These are phyloP conservation scores for Eretmocerus hayati DNA, from an alignment of 2,888 invertebrate genomes.

Conservation along the genomic window DNA sequence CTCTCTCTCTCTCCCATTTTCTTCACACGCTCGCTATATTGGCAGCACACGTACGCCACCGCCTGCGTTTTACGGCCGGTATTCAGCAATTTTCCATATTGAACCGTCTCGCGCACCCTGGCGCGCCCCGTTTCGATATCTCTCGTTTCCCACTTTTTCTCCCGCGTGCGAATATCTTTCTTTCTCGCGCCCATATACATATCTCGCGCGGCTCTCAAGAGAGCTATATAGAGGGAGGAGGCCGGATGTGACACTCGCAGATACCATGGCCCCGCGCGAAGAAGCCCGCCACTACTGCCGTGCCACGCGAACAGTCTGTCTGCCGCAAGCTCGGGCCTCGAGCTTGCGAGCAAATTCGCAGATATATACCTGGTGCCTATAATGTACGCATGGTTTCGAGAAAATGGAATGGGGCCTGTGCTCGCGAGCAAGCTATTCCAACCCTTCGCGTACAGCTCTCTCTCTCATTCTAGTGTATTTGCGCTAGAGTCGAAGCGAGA, in stretches of 20 bases:
- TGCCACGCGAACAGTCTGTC: too few relatives aligned
- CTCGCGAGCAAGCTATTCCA: too few relatives aligned
- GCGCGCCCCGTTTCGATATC: conserved; percentile 3
- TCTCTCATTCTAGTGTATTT: too few relatives aligned
- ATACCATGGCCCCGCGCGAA: conserved; percentile 2
- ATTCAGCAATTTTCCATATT: conserved; percentile 26
- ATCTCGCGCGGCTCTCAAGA: neutral
- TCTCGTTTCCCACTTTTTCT: conserved; percentile 1
- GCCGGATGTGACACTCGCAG: conserved; percentile 15
- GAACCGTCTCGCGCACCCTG: conserved; percentile 12
- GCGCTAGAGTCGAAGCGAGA: too few relatives aligned
- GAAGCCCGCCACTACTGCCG: too few relatives aligned
- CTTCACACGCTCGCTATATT: conserved; percentile 32
- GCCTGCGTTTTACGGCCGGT: conserved; percentile 25
- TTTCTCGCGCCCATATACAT: conserved; percentile 2
- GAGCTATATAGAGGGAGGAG: neutral
- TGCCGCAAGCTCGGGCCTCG: too few relatives aligned
- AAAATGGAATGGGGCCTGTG: too few relatives aligned
- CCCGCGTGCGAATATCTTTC: conserved; percentile 8
- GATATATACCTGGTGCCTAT: too few relatives aligned
- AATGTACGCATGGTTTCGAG: too few relatives aligned
- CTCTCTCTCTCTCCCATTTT: too few relatives aligned
- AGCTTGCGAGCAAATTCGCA: too few relatives aligned
- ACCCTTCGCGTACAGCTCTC: too few relatives aligned
- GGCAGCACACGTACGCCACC: conserved; percentile 27